These are phyloP conservation scores for Erpornis zantholeuca DNA, from an alignment of 2,113 vertebrate genomes.

Conservation along the genomic window DNA sequence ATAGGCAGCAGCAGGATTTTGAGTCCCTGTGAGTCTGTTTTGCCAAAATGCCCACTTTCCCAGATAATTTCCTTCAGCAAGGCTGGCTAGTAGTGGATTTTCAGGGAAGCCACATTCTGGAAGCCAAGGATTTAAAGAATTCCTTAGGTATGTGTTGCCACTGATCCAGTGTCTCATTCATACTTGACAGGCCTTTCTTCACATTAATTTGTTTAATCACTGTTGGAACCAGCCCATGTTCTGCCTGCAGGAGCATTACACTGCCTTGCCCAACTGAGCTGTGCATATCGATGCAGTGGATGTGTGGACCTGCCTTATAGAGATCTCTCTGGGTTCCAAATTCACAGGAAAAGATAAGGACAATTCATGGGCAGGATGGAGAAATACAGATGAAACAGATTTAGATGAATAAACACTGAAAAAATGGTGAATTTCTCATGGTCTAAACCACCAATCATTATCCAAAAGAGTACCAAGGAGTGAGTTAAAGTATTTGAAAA, in stretches of 20 bases:
- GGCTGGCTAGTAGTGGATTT: background rate
- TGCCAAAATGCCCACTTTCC: background rate
- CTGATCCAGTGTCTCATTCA: background rate
- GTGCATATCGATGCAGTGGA: fast-evolving
- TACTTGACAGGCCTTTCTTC: background rate
- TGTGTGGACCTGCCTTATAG: fast-evolving
- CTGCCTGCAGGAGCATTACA: background rate
- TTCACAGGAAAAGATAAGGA: background rate
- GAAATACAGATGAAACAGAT: background rate
- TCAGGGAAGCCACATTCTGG: background rate
- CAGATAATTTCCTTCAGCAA: background rate
- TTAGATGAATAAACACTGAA: background rate
- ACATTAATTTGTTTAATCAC: background rate
- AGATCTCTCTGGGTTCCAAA: background rate
- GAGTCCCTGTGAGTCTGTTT: background rate
- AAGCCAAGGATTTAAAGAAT: background rate
- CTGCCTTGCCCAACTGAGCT: background rate
- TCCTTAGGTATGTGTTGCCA: background rate
- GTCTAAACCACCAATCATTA: background rate
- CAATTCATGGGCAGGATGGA: background rate
- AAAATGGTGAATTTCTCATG: background rate
- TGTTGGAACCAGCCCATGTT: background rate
- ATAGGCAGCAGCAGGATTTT: background rate
- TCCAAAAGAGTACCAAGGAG: background rate
- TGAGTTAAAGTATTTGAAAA: background rate